Percentiles rank a stretch among this genome's conserved stretches.
Conservation (phyloP, 1,140 invertebrate genomes). For the Druon quercuslanigerum region DNA sequence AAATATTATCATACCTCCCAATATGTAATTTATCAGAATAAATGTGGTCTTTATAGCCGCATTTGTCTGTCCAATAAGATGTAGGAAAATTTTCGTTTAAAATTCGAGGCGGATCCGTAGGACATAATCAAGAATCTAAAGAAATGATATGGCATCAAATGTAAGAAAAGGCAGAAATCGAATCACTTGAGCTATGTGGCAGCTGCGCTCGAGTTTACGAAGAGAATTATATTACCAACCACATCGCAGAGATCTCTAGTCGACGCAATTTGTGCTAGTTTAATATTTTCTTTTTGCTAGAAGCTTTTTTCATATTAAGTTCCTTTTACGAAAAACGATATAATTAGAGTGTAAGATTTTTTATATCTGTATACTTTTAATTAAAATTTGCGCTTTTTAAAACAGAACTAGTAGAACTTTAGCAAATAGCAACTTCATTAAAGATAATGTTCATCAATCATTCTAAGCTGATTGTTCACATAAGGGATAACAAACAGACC, state of each 20-base stretch:
- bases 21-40: background rate
- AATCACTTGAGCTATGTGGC: background rate
- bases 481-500: background rate
- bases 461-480: constrained; percentile 4
- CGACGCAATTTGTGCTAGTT: background rate
- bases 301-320: too few species aligned
- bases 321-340: too few species aligned
- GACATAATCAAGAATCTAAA: constrained; percentile 9
- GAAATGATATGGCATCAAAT: background rate
- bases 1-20: background rate
- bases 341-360: background rate
- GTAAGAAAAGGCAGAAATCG: background rate
- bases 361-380: too few species aligned
- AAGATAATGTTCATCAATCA: background rate
- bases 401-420: too few species aligned
- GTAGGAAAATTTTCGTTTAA: background rate
- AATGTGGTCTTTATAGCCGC: background rate
- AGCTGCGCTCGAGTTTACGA: background rate
- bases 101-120: background rate
- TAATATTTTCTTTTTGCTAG: background rate
- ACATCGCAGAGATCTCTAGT: background rate
- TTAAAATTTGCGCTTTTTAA: background rate
- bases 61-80: background rate
- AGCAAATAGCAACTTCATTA: background rate
- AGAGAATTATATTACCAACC: background rate